phyloP scores from a whole-genome alignment of 2,797 vertebrate species.

The Hypotaenidia okinawae region DNA sequence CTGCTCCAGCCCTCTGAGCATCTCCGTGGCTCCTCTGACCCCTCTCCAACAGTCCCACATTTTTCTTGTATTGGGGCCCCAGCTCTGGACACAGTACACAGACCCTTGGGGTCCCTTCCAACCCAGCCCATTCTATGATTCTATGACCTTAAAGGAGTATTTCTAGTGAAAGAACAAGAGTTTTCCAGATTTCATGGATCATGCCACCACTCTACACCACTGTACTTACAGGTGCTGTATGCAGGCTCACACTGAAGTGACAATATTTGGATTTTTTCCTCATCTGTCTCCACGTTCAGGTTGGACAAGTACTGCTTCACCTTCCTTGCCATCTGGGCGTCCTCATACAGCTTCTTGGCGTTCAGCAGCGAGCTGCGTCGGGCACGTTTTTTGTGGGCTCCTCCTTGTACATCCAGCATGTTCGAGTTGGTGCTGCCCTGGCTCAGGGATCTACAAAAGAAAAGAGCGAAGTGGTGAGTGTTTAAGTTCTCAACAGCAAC shows the following conservation, averaged over 20 bases:
- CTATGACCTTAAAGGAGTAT: neutral
- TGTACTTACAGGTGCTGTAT: constrained; percentile 87
- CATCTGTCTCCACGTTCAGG: constrained; percentile 89
- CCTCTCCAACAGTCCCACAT: no score
- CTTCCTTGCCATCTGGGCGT: constrained; percentile 96
- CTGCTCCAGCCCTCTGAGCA: no score
- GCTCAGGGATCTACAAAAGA: constrained; percentile 87
- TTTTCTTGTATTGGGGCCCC: no score
- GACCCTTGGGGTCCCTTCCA: no score
- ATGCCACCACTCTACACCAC: accelerated
- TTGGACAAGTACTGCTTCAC: constrained; percentile 97
- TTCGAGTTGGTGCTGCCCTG: constrained; percentile 98
- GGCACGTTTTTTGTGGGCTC: constrained; percentile 91
- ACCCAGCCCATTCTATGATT: no score
- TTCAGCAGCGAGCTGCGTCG: constrained; percentile 95
- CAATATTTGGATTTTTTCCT: constrained; percentile 92
- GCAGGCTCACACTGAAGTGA: constrained; percentile 93
- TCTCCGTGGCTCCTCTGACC: no score
- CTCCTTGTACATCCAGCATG: constrained; percentile 95
- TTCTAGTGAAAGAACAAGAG: neutral
- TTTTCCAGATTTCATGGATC: neutral
- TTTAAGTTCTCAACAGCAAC: neutral
- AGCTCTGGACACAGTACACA: no score
- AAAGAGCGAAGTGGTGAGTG: neutral
- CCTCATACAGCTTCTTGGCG: constrained; percentile 96